Conservation (phyloP, 2,797 vertebrate species). For the Hoplostethus atlanticus region DNA sequence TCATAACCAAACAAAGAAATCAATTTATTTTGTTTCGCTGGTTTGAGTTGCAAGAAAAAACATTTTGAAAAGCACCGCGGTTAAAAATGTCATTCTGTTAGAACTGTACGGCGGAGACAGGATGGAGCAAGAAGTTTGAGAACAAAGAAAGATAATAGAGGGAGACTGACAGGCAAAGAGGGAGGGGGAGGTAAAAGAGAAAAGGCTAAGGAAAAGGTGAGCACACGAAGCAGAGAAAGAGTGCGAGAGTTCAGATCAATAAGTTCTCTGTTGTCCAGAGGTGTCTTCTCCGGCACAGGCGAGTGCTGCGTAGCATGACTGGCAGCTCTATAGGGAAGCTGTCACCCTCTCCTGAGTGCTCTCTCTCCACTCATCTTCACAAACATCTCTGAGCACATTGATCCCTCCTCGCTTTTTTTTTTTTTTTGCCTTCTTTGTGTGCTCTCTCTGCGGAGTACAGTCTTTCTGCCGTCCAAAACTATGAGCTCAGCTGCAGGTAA, state of each 20-base stretch:
- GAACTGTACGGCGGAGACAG: conserved; percentile 8
- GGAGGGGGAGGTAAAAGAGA: conserved; percentile 33
- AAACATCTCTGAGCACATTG: conserved; percentile 77
- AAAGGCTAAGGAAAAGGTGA: conserved; percentile 42
- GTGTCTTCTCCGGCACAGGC: conserved; percentile 71
- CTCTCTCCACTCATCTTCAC: conserved; percentile 77
- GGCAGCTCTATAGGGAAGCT: conserved; percentile 81
- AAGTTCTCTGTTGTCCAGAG: conserved; percentile 63
- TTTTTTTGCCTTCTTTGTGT: conserved; percentile 34
- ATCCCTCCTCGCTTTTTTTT: conserved; percentile 55
- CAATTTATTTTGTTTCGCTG: neutral
- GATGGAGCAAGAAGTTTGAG: conserved; percentile 37
- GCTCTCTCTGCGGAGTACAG: conserved; percentile 16
- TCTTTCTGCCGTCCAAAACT: conserved; percentile 32
- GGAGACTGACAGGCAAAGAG: conserved; percentile 47
- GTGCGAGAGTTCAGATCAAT: conserved; percentile 73
- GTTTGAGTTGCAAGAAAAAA: conserved; percentile 4
- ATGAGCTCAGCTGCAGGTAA: conserved; percentile 11
- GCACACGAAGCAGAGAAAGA: conserved; percentile 40
- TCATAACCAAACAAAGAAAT: neutral
- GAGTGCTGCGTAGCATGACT: conserved; percentile 69
- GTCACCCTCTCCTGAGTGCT: conserved; percentile 72
- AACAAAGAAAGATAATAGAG: conserved; percentile 33
- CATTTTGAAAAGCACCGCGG: conserved; percentile 7
- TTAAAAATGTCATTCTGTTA: conserved; percentile 23